Conservation (phyloP, 2,888 invertebrate genomes). For the Dione juno region DNA sequence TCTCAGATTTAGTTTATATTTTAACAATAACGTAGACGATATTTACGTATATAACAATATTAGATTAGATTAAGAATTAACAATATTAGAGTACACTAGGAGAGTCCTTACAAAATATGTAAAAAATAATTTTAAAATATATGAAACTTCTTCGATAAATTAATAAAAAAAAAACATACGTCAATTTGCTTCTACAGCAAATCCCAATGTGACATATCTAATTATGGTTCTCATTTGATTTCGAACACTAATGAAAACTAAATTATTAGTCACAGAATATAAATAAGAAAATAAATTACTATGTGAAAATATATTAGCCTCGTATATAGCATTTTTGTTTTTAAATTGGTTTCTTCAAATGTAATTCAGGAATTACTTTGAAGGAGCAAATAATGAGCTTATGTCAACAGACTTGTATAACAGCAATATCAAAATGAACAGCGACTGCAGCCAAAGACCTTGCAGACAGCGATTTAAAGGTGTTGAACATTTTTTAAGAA, state of each 20-base stretch:
- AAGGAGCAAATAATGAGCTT: neutral
- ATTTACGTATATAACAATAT: too few species aligned
- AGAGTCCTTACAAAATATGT: too few species aligned
- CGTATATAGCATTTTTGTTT: neutral
- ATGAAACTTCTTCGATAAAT: neutral
- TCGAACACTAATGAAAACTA: conserved; percentile 19
- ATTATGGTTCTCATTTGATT: conserved; percentile 12
- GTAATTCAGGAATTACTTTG: neutral
- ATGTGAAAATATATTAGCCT: neutral
- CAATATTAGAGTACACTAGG: too few species aligned
- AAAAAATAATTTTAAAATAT: neutral
- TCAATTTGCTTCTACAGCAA: neutral
- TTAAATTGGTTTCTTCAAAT: neutral
- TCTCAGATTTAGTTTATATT: too few species aligned
- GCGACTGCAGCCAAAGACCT: conserved; percentile 44
- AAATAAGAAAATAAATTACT: conserved; percentile 7
- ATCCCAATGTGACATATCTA: neutral
- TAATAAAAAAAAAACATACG: neutral
- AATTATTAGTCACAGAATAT: conserved; percentile 24
- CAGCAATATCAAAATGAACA: conserved; percentile 50
- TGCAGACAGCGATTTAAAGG: conserved; percentile 66
- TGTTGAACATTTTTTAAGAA: conserved; percentile 68
- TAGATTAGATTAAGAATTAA: too few species aligned
- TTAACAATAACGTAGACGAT: too few species aligned
- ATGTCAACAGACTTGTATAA: neutral